Evolutionary conservation across 1,140 invertebrate species (phyloP).

Genomic region (Ceratitis capitata): DNA sequence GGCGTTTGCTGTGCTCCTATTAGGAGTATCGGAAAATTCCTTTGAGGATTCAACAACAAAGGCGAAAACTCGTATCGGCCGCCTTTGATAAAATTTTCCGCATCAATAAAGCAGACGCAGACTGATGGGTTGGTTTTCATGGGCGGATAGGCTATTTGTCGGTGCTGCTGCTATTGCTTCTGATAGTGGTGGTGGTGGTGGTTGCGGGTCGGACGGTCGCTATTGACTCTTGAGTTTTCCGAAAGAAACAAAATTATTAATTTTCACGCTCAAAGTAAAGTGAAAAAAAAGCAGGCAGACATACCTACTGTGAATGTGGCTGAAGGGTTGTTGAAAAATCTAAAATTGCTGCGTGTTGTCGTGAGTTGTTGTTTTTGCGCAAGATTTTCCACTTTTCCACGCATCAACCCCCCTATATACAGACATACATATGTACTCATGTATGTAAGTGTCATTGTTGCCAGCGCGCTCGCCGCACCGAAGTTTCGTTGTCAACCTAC

Average conservation of each 20-base stretch:
- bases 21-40: constrained; percentile 65
- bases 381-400: background rate
- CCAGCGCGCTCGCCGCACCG: background rate
- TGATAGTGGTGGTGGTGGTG: background rate
- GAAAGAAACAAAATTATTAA: background rate
- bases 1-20: constrained; percentile 57
- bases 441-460: background rate
- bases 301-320: background rate
- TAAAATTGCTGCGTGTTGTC: background rate
- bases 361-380: background rate
- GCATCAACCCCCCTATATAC: background rate
- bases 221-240: background rate
- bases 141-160: too few relatives aligned
- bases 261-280: background rate
- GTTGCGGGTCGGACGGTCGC: background rate
- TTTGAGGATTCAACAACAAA: constrained; percentile 64
- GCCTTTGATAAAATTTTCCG: constrained; percentile 55
- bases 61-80: constrained; percentile 56
- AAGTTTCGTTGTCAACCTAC: background rate
- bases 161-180: background rate
- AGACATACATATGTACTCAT: too few relatives aligned
- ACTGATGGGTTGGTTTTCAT: background rate
- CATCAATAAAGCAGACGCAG: background rate
- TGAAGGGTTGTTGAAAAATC: background rate
- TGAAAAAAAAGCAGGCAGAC: background rate